Evolutionary conservation across 2,113 vertebrate species (phyloP).

Genomic region (Isichthys henryi): DNA sequence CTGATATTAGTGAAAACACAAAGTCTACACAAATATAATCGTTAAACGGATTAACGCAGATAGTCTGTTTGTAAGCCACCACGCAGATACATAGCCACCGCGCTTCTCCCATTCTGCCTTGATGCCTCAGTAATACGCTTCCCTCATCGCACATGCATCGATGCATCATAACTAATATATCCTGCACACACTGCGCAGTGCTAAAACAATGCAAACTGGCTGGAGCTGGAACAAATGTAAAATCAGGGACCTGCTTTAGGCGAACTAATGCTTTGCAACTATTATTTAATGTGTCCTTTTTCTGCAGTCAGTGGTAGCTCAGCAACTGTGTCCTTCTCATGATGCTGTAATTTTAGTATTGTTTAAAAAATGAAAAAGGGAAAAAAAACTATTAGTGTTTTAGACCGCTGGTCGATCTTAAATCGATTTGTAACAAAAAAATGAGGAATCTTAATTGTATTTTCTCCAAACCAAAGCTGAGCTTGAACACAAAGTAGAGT

Average conservation of each 20-base stretch:
- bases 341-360: constrained; percentile 54
- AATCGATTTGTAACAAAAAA: constrained; percentile 64
- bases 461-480: constrained; percentile 73
- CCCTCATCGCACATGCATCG: constrained; percentile 60
- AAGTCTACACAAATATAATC: constrained; percentile 50
- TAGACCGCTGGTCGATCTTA: constrained; percentile 76
- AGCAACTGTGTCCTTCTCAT: constrained; percentile 12
- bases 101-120: constrained; percentile 54
- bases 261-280: constrained; percentile 56
- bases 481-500: constrained; percentile 68
- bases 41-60: constrained; percentile 50
- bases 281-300: constrained; percentile 52
- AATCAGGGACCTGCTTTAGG: constrained; percentile 66
- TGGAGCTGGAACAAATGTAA: constrained; percentile 48
- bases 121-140: constrained; percentile 53
- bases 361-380: constrained; percentile 55
- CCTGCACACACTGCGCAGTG: constrained; percentile 62
- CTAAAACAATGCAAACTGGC: constrained; percentile 66
- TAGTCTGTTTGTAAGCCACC: constrained; percentile 44
- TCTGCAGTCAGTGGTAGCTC: constrained; percentile 39
- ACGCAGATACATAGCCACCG: constrained; percentile 36
- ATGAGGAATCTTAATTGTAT: constrained; percentile 54
- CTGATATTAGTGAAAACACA: constrained; percentile 35
- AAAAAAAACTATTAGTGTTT: constrained; percentile 52
- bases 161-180: constrained; percentile 53